Conservation (phyloP, 2,797 vertebrate genomes). For the Fringilla coelebs region DNA sequence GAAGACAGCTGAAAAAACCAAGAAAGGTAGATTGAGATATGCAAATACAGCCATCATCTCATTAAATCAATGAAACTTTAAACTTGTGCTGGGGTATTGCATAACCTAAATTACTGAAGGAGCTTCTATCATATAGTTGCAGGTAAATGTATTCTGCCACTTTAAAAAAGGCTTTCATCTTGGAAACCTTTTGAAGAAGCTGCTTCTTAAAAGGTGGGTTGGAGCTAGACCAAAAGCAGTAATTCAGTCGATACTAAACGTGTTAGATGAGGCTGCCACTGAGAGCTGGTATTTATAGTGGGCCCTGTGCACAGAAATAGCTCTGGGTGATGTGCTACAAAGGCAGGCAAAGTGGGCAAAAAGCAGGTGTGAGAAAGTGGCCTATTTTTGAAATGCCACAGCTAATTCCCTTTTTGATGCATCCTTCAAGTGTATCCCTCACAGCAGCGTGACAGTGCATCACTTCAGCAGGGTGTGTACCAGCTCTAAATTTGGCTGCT, state of each 20-base stretch:
- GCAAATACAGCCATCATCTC: not conserved
- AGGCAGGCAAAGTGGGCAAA: not conserved
- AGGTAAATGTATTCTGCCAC: conserved; percentile 71
- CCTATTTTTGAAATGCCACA: not conserved
- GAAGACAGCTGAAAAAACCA: conserved; percentile 68
- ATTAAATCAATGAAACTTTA: conserved; percentile 17
- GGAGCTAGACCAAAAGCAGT: conserved; percentile 60
- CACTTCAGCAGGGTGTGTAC: not conserved
- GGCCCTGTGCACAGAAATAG: not conserved
- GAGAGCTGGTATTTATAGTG: not conserved
- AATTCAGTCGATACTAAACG: not conserved
- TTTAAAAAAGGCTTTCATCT: conserved; percentile 72
- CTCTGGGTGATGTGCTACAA: not conserved
- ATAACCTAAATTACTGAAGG: conserved; percentile 60
- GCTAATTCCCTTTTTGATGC: not conserved
- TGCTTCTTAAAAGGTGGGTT: conserved; percentile 72
- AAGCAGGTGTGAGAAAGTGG: not conserved
- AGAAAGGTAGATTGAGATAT: conserved; percentile 72
- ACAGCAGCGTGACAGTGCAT: not conserved
- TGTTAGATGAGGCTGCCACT: not conserved
- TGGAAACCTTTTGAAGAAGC: conserved; percentile 71
- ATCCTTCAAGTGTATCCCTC: not conserved
- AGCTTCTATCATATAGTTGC: conserved; percentile 66
- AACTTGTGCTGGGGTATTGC: conserved; percentile 44
- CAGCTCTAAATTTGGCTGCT: not conserved